These are phyloP conservation scores for Archocentrus centrarchus DNA, from an alignment of 2,113 vertebrate genomes.

Conservation along the genomic window DNA sequence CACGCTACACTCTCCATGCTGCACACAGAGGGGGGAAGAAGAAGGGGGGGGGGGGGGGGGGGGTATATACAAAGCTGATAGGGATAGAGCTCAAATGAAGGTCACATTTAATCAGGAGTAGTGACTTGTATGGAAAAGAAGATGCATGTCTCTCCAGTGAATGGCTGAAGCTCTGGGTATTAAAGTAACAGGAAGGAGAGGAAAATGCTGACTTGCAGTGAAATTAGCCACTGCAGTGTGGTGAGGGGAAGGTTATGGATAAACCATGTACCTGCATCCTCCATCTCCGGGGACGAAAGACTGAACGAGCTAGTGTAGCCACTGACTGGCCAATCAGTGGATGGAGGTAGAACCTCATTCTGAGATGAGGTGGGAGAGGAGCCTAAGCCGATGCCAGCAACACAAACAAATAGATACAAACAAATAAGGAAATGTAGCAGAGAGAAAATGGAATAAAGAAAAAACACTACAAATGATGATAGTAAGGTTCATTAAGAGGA, in stretches of 20 bases:
- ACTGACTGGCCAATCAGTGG: constrained; percentile 92
- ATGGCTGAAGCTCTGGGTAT: constrained; percentile 21
- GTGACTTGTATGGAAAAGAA: constrained; percentile 15
- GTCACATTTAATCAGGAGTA: constrained; percentile 28
- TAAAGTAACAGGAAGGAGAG: constrained; percentile 25
- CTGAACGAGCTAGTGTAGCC: constrained; percentile 91
- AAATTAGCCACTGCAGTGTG: constrained; percentile 42
- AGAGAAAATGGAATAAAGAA: constrained; percentile 70
- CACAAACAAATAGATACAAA: constrained; percentile 66
- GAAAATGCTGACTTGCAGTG: constrained; percentile 40
- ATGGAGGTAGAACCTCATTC: constrained; percentile 91
- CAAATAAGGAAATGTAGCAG: constrained; percentile 64
- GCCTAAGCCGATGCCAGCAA: constrained; percentile 78
- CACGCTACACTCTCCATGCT: constrained; percentile 42
- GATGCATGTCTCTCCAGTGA: constrained; percentile 13
- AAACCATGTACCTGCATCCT: constrained; percentile 86
- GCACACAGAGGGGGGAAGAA: constrained; percentile 37
- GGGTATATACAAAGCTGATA: constrained; percentile 13
- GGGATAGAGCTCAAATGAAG: constrained; percentile 24
- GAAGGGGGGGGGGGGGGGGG: constrained; percentile 13
- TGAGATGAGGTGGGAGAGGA: constrained; percentile 91
- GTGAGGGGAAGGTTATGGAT: constrained; percentile 29
- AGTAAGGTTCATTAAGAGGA: constrained; percentile 30
- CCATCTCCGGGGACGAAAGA: constrained; percentile 88
- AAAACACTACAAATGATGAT: constrained; percentile 53